Percentiles rank a stretch among this genome's conserved stretches.
Conservation (phyloP, 2,888 invertebrate genomes). For the Pyrgus malvae region DNA sequence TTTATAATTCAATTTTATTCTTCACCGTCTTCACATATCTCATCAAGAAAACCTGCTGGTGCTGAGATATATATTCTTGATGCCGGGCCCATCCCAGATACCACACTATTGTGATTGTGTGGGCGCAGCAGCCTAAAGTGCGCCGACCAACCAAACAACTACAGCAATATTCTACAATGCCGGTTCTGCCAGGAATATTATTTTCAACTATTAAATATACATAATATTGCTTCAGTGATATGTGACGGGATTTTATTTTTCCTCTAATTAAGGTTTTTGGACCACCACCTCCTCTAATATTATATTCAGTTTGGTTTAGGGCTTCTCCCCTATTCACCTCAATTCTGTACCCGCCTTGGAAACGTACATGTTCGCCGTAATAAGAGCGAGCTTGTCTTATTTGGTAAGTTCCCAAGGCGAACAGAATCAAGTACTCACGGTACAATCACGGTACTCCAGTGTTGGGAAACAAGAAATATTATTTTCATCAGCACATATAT, state of each 20-base stretch:
- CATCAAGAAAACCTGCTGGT: constrained; percentile 9
- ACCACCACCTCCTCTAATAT: constrained; percentile 14
- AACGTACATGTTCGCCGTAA: constrained; percentile 22
- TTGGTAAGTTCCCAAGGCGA: no score
- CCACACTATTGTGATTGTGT: constrained; percentile 25
- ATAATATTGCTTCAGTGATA: constrained; percentile 23
- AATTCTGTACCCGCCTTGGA: constrained; percentile 13
- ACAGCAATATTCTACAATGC: constrained; percentile 10
- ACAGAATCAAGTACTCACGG: no score
- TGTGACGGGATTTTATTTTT: constrained; percentile 26
- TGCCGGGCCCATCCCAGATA: constrained; percentile 24
- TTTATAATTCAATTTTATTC: background rate
- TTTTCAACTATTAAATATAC: constrained; percentile 19
- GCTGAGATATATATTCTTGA: constrained; percentile 5
- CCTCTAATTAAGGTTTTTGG: constrained; percentile 20
- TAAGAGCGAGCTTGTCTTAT: constrained; percentile 30
- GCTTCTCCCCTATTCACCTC: constrained; percentile 15
- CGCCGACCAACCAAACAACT: constrained; percentile 16
- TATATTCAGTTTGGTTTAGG: constrained; percentile 5
- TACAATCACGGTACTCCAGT: no score
- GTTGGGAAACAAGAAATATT: no score
- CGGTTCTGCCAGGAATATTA: constrained; percentile 10
- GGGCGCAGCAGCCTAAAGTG: constrained; percentile 23
- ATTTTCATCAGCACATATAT: no score
- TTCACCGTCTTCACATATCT: no score